phyloP scores from a whole-genome alignment of 1,140 invertebrate genomes.

The Hormaphis cornu region DNA sequence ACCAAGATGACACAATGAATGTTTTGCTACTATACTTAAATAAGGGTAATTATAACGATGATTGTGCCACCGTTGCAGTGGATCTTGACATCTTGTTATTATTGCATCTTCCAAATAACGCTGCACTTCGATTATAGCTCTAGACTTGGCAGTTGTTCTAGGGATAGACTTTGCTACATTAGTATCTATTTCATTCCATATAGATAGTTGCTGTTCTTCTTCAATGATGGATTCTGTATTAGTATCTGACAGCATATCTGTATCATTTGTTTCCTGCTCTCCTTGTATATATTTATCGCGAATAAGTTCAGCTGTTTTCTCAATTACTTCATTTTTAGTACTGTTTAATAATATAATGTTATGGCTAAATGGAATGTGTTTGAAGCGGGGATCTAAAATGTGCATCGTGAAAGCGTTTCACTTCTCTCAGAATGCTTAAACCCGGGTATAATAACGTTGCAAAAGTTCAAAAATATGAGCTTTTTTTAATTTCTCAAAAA shows the following conservation, averaged over 20 bases:
- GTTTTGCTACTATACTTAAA: constrained; percentile 2
- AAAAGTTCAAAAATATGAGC: too few species aligned
- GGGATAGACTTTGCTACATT: not conserved
- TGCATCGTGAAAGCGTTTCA: not conserved
- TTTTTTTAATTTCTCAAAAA: too few species aligned
- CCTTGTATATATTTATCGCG: too few species aligned
- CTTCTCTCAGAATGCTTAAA: too few species aligned
- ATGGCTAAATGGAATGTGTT: not conserved
- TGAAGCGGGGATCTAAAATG: not conserved
- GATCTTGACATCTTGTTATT: constrained; percentile 2
- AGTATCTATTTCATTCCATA: not conserved
- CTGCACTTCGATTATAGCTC: constrained; percentile 32
- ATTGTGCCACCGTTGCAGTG: constrained; percentile 29
- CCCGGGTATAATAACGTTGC: too few species aligned
- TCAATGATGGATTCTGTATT: too few species aligned
- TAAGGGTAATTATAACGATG: constrained; percentile 12
- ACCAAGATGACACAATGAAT: constrained; percentile 14
- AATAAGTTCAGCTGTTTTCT: not conserved
- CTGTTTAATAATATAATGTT: not conserved
- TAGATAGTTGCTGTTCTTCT: too few species aligned
- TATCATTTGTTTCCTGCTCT: too few species aligned
- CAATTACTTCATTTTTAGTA: not conserved
- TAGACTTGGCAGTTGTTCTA: not conserved
- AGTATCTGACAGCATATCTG: too few species aligned
- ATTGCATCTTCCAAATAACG: constrained; percentile 5